phyloP scores from a whole-genome alignment of 2,888 invertebrate genomes.

The Agrochola litura region DNA sequence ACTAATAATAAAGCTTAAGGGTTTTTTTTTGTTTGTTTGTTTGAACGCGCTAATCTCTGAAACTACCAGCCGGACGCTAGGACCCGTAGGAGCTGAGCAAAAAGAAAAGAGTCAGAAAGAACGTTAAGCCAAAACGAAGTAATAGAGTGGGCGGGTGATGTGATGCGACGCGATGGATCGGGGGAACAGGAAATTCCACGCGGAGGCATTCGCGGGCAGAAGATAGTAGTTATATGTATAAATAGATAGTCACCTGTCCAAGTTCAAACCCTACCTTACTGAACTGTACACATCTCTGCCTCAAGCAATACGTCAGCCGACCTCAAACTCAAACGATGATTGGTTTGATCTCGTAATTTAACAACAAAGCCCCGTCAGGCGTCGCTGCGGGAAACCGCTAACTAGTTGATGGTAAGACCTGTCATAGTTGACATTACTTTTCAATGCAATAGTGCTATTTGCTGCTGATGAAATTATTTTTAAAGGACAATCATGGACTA shows the following conservation, averaged over 20 bases:
- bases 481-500: neutral
- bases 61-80: too few relatives aligned
- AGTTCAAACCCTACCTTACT: neutral
- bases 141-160: too few relatives aligned
- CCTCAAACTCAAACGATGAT: slow-evolving; percentile 28
- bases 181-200: too few relatives aligned
- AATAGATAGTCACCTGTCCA: neutral
- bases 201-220: too few relatives aligned
- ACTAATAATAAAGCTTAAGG: too few relatives aligned
- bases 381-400: slow-evolving; percentile 25
- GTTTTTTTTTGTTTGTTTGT: too few relatives aligned
- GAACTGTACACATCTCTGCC: neutral
- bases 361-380: slow-evolving; percentile 49
- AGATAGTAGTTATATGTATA: neutral
- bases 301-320: slow-evolving; percentile 20
- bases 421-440: slow-evolving; percentile 24
- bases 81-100: too few relatives aligned
- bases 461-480: neutral
- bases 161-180: too few relatives aligned
- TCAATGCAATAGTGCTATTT: neutral
- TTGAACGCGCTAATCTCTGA: too few relatives aligned
- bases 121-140: too few relatives aligned
- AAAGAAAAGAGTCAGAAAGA: too few relatives aligned
- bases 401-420: slow-evolving; percentile 23
- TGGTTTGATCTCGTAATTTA: slow-evolving; percentile 55